Evolutionary conservation across 2,797 vertebrate species (phyloP).

Genomic region (Philypnodon macrostomus): DNA sequence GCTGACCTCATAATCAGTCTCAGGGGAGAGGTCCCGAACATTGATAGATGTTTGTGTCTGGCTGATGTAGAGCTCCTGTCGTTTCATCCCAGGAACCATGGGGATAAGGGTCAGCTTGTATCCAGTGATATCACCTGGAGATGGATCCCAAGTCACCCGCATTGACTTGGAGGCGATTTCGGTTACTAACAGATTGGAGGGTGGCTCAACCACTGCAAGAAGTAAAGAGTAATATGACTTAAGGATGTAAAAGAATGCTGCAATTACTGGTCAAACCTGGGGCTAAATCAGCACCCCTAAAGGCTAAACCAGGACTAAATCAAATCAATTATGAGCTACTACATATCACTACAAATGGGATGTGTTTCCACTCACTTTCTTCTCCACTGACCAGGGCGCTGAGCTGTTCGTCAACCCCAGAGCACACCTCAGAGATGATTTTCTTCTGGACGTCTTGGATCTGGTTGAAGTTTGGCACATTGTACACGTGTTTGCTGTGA

Average conservation of each 20-base stretch:
- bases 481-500: constrained; percentile 90
- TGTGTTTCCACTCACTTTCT: constrained; percentile 82
- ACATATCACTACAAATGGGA: background rate
- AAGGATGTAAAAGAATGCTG: too few relatives aligned
- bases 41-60: constrained; percentile 85
- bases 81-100: constrained; percentile 86
- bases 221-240: background rate
- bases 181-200: constrained; percentile 85
- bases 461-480: constrained; percentile 91
- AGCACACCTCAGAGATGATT: constrained; percentile 92
- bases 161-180: constrained; percentile 93
- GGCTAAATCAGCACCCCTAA: too few relatives aligned
- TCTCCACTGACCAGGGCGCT: constrained; percentile 86
- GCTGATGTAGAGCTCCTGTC: constrained; percentile 87
- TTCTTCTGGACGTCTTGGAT: constrained; percentile 90
- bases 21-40: constrained; percentile 91
- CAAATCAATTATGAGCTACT: too few relatives aligned
- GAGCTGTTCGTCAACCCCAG: constrained; percentile 92
- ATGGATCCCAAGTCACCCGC: constrained; percentile 88
- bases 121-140: constrained; percentile 86
- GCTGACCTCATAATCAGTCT: constrained; percentile 93
- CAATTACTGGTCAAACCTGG: too few relatives aligned
- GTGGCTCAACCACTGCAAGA: constrained; percentile 86
- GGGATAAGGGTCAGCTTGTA: constrained; percentile 91
- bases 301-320: too few relatives aligned